Evolutionary conservation across 2,113 vertebrate genomes (phyloP).

Genomic region (Rallus limicola): DNA sequence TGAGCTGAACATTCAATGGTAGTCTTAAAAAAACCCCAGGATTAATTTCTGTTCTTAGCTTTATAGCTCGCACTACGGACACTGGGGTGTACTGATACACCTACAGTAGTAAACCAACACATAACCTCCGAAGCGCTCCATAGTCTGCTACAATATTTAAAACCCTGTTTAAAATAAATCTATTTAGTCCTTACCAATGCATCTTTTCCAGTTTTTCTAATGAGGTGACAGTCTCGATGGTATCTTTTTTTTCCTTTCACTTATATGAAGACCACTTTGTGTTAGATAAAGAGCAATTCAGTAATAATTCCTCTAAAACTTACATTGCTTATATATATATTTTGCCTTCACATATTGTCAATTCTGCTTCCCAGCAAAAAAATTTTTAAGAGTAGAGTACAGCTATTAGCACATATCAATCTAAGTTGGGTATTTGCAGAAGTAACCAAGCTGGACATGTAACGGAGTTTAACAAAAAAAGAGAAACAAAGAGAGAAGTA

Average conservation of each 20-base stretch:
- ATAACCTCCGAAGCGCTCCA: background rate
- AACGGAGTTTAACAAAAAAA: background rate
- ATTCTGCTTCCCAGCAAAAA: background rate
- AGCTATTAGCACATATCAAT: background rate
- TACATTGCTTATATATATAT: background rate
- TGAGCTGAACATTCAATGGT: background rate
- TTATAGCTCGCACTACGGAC: background rate
- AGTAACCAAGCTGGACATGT: background rate
- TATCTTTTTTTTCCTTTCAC: background rate
- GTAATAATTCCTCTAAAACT: background rate
- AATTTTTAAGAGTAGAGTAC: background rate
- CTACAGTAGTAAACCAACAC: background rate
- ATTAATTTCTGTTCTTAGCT: background rate
- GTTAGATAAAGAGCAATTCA: background rate
- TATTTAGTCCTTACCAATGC: background rate
- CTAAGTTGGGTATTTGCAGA: background rate
- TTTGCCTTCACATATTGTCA: background rate
- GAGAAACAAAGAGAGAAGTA: background rate
- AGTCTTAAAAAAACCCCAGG: background rate
- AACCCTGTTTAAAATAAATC: background rate
- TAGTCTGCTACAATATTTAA: background rate
- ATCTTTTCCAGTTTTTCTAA: background rate
- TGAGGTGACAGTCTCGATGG: background rate
- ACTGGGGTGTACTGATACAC: background rate
- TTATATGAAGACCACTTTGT: background rate